phyloP scores from a whole-genome alignment of 2,113 vertebrate genomes.

The Oophaga pumilio region DNA sequence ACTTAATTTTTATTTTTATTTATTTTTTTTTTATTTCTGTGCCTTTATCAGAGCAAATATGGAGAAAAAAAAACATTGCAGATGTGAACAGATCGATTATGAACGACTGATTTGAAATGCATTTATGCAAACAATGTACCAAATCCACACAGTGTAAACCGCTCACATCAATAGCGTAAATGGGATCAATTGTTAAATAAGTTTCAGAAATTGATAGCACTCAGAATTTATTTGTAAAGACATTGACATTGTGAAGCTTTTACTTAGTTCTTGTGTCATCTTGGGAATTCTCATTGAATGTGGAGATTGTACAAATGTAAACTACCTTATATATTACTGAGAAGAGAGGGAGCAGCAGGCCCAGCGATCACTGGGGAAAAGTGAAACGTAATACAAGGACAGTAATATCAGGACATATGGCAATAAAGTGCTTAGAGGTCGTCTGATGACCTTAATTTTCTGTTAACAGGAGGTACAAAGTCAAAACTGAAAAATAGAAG shows the following conservation, averaged over 20 bases:
- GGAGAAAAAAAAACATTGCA: no score
- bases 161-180: neutral
- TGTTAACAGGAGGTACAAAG: neutral
- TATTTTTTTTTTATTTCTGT: no score
- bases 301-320: neutral
- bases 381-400: neutral
- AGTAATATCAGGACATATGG: slow-evolving; percentile 35
- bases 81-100: no score
- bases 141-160: neutral
- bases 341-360: neutral
- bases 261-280: slow-evolving; percentile 3
- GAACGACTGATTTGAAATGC: neutral
- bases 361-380: neutral
- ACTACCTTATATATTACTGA: neutral
- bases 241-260: neutral
- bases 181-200: neutral
- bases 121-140: neutral
- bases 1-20: no score
- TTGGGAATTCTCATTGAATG: slow-evolving; percentile 2
- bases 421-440: slow-evolving; percentile 28
- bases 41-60: no score
- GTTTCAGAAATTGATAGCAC: neutral
- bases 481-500: neutral
- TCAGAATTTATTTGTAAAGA: neutral
- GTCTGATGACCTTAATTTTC: slow-evolving; percentile 3